Percentiles rank a stretch among this genome's conserved stretches.
These are phyloP conservation scores for Setipinna tenuifilis DNA, from an alignment of 2,797 vertebrate species.

Conservation along the genomic window DNA sequence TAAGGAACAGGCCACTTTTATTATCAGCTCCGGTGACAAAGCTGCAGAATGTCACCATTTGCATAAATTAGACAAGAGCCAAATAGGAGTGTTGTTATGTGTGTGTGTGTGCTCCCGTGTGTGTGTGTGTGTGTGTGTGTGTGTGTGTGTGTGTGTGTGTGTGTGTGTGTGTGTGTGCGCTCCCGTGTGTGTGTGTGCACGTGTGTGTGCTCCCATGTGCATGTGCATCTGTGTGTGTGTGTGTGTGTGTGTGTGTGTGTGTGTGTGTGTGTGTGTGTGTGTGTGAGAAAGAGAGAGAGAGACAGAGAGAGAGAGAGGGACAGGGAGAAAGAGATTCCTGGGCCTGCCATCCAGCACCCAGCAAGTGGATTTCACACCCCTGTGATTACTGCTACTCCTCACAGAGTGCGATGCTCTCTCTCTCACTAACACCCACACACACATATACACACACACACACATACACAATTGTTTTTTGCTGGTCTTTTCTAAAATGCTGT, in stretches of 20 bases:
- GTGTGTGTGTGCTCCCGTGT: constrained; percentile 1
- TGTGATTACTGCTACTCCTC: not conserved
- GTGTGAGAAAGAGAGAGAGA: not conserved
- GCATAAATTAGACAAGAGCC: constrained; percentile 60
- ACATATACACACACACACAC: too few relatives aligned
- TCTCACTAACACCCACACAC: not conserved
- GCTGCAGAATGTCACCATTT: constrained; percentile 64
- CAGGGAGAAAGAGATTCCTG: not conserved
- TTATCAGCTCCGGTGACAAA: constrained; percentile 31
- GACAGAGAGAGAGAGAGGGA: not conserved
- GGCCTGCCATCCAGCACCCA: not conserved
- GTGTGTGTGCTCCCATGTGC: too few relatives aligned
- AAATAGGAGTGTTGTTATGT: not conserved
- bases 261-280: too few relatives aligned
- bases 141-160: too few relatives aligned
- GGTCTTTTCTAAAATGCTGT: too few relatives aligned
- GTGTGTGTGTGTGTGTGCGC: too few relatives aligned
- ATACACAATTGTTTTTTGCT: too few relatives aligned
- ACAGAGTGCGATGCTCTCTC: not conserved
- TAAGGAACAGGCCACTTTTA: not conserved
- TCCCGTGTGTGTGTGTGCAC: too few relatives aligned
- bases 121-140: too few relatives aligned
- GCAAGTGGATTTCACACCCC: not conserved
- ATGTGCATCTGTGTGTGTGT: too few relatives aligned
- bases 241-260: too few relatives aligned